Conservation (phyloP, 2,797 vertebrate genomes). For the Chlorospingus semifuscus region DNA sequence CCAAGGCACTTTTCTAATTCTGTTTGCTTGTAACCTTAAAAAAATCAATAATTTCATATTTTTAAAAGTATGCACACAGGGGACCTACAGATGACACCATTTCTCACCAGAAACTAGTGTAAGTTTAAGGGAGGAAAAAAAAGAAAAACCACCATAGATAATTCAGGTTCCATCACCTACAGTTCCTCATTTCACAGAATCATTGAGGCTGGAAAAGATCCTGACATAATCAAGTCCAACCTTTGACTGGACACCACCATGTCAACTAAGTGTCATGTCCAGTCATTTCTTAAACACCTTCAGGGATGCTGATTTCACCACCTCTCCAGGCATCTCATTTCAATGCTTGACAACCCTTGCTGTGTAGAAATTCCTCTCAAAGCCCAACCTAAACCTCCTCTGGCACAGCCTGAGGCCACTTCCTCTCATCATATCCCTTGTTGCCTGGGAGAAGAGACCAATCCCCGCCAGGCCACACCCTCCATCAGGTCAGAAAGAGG, state of each 20-base stretch:
- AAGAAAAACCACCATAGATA: fast-evolving
- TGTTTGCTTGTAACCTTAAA: not conserved
- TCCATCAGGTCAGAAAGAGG: not conserved
- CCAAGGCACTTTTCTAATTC: not conserved
- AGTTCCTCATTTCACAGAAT: not conserved
- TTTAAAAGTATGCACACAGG: not conserved
- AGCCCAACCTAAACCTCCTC: not conserved
- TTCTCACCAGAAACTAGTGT: not conserved
- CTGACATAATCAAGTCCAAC: fast-evolving
- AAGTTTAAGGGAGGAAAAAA: not conserved
- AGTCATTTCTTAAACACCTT: not conserved
- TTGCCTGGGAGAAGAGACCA: not conserved
- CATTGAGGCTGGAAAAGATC: not conserved
- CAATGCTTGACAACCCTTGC: not conserved
- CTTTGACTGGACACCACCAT: not conserved
- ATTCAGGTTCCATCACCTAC: not conserved
- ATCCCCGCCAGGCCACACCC: not conserved
- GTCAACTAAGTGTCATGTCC: not conserved
- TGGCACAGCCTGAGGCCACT: not conserved
- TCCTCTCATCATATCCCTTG: not conserved
- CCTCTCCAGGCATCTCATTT: not conserved
- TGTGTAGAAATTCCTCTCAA: not conserved
- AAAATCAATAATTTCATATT: not conserved
- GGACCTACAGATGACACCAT: not conserved
- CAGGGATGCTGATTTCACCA: not conserved